Percentiles rank a stretch among this genome's conserved stretches.
Evolutionary conservation across 2,113 vertebrate species (phyloP).

Genomic region (Saimiri boliviensis): DNA sequence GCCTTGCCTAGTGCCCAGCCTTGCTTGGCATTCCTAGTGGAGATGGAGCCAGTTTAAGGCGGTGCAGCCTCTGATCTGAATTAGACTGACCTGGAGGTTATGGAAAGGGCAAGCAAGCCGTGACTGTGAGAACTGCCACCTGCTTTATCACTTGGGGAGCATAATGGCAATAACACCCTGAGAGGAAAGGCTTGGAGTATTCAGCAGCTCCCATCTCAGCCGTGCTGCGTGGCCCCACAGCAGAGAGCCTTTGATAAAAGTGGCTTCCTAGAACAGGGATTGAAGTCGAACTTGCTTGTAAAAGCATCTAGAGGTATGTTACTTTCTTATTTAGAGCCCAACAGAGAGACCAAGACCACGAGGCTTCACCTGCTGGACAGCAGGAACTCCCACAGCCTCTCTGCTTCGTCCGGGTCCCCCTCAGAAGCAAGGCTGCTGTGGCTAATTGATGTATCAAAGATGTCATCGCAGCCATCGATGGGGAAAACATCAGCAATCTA

Average conservation of each 20-base stretch:
- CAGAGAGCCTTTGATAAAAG: not conserved
- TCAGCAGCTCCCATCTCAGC: not conserved
- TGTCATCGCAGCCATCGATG: too few relatives aligned
- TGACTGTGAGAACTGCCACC: not conserved
- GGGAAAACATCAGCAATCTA: too few relatives aligned
- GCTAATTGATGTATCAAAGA: too few relatives aligned
- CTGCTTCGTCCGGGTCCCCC: too few relatives aligned
- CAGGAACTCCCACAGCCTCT: too few relatives aligned
- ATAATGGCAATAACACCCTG: not conserved
- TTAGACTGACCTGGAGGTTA: not conserved
- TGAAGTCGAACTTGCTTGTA: not conserved
- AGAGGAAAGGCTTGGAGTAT: not conserved
- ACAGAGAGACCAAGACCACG: not conserved
- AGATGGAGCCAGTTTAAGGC: not conserved
- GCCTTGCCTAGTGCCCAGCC: too few relatives aligned
- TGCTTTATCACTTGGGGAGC: not conserved
- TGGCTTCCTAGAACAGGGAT: not conserved
- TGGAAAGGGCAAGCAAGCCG: not conserved
- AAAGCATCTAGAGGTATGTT: not conserved
- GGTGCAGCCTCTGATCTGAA: not conserved
- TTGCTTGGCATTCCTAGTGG: not conserved
- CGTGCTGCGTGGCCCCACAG: not conserved
- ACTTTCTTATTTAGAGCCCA: not conserved
- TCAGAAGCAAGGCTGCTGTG: too few relatives aligned
- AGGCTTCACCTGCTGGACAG: too few relatives aligned